phyloP scores from a whole-genome alignment of 2,888 invertebrate genomes.

The Halictus quadricinctus region DNA sequence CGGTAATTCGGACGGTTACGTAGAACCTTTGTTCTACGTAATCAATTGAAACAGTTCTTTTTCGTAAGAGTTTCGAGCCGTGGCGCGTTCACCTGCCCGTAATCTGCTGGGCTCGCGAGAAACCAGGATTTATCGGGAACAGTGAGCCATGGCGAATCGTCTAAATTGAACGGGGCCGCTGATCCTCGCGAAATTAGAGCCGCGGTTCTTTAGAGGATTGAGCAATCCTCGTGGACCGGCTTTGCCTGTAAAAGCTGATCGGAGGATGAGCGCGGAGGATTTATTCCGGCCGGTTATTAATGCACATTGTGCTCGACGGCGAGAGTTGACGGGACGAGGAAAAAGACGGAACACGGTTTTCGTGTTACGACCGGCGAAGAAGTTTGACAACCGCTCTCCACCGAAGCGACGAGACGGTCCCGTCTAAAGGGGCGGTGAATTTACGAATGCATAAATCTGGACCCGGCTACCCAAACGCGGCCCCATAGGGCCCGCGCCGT shows the following conservation, averaged over 20 bases:
- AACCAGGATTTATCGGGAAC: slow-evolving; percentile 30
- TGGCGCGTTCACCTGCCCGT: background rate
- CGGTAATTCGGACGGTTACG: background rate
- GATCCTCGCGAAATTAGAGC: slow-evolving; percentile 8
- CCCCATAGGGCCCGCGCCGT: slow-evolving; percentile 6
- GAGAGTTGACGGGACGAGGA: background rate
- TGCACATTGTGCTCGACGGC: slow-evolving; percentile 8
- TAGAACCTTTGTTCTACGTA: background rate
- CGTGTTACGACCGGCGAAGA: slow-evolving; percentile 8
- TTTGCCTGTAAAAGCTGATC: background rate
- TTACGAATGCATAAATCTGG: slow-evolving; percentile 55
- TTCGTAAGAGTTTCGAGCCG: background rate
- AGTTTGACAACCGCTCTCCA: slow-evolving; percentile 10
- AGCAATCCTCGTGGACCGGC: background rate
- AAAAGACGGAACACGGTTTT: background rate
- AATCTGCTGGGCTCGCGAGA: background rate
- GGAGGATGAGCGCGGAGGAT: background rate
- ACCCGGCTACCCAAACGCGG: slow-evolving; percentile 3
- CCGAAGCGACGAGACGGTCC: slow-evolving; percentile 8
- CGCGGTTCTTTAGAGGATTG: background rate
- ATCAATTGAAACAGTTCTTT: background rate
- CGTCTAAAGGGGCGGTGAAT: slow-evolving; percentile 47
- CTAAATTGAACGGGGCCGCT: slow-evolving; percentile 8
- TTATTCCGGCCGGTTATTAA: slow-evolving; percentile 17
- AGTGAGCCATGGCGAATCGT: slow-evolving; percentile 3